Evolutionary conservation across 2,888 invertebrate species (phyloP).

Genomic region (Tinea semifulvella): DNA sequence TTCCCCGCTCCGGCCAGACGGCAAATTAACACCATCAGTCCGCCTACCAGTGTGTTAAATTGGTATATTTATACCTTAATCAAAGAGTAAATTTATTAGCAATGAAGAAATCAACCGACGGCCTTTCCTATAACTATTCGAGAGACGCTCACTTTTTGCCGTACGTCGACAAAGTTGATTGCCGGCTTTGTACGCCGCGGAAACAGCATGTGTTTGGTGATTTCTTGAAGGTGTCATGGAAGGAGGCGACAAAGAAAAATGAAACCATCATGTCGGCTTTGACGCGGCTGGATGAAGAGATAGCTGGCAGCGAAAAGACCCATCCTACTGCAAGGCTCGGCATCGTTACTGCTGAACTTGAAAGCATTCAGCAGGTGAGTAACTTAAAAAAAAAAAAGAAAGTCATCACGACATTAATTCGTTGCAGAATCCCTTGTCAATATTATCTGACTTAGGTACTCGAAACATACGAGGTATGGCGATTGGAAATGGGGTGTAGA

Average conservation of each 20-base stretch:
- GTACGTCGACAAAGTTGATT: conserved; percentile 1
- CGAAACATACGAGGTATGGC: no score
- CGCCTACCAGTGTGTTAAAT: no score
- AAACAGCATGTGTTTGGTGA: conserved; percentile 11
- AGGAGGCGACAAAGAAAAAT: conserved; percentile 25
- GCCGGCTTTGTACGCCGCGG: neutral
- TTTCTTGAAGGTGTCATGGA: conserved; percentile 23
- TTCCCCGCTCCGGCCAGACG: no score
- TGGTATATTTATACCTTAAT: no score
- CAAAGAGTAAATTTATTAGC: no score
- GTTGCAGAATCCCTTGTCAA: no score
- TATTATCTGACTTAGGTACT: no score
- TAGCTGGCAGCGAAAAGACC: conserved; percentile 36
- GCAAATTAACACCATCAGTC: no score
- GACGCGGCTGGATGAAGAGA: conserved; percentile 43
- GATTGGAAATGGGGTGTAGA: no score
- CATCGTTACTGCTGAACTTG: conserved; percentile 44
- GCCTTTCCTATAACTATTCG: neutral
- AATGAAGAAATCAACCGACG: conserved; percentile 1
- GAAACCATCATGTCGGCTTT: conserved; percentile 49
- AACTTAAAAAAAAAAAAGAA: neutral
- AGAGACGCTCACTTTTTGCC: neutral
- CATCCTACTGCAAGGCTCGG: conserved; percentile 44
- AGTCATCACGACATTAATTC: no score
- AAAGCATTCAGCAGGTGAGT: conserved; percentile 43